Conservation (phyloP, 2,113 vertebrate species). For the Atlantisia rogersi region DNA sequence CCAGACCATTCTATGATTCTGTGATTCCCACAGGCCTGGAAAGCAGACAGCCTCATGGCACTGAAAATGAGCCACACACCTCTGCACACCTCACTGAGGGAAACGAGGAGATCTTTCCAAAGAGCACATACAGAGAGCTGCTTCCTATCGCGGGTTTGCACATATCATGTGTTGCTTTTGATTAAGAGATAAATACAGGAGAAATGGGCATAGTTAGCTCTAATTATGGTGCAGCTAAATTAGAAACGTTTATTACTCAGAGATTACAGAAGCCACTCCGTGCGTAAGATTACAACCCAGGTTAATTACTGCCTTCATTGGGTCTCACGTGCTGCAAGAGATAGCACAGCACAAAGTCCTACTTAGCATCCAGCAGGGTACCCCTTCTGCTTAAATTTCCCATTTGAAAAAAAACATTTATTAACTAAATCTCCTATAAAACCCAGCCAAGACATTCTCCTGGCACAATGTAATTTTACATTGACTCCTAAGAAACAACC, state of each 20-base stretch:
- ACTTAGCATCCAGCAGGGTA: not conserved
- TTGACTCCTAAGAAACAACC: not conserved
- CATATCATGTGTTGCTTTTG: not conserved
- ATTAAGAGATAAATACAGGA: not conserved
- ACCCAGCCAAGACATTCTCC: not conserved
- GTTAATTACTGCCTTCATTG: constrained; percentile 2
- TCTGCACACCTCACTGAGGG: no score
- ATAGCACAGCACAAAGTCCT: not conserved
- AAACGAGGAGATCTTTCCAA: not conserved
- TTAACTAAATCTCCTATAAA: not conserved
- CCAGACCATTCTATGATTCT: no score
- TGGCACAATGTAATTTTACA: not conserved
- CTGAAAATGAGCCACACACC: not conserved
- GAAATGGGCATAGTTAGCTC: not conserved
- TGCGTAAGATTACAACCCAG: not conserved
- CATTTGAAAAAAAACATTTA: not conserved
- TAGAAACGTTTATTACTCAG: not conserved
- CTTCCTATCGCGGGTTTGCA: not conserved
- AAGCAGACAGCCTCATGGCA: not conserved
- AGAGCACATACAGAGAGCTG: not conserved
- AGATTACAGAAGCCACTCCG: not conserved
- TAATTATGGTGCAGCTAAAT: constrained; percentile 15
- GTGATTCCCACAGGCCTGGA: not conserved
- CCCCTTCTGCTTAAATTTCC: not conserved
- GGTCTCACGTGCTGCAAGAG: not conserved